phyloP scores from a whole-genome alignment of 2,888 invertebrate species.

The Perizoma flavofasciatum region DNA sequence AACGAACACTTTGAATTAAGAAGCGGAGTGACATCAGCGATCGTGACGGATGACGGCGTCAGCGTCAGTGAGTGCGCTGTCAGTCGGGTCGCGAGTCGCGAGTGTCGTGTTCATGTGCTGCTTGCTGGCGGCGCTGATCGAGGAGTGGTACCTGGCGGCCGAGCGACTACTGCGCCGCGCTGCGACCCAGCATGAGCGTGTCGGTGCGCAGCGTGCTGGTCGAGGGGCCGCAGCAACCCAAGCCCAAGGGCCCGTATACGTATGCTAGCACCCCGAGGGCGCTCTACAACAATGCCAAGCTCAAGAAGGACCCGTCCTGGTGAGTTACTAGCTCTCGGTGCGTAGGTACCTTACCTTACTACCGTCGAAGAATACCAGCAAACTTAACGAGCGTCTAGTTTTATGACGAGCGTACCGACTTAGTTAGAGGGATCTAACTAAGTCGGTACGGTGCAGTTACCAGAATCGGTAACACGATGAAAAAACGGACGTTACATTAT shows the following conservation, averaged over 20 bases:
- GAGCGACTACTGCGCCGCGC: constrained; percentile 33
- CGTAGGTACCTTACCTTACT: no score
- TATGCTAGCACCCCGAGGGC: constrained; percentile 86
- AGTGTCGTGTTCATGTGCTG: constrained; percentile 59
- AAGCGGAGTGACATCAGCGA: constrained; percentile 31
- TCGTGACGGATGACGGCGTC: constrained; percentile 7
- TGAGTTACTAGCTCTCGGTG: constrained; percentile 46
- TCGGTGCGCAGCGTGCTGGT: constrained; percentile 71
- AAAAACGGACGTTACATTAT: no score
- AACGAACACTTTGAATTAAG: constrained; percentile 20
- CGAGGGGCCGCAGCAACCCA: constrained; percentile 64
- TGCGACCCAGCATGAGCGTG: constrained; percentile 58
- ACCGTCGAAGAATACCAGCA: no score
- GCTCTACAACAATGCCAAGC: constrained; percentile 83
- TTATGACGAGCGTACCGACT: no score
- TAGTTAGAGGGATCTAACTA: no score
- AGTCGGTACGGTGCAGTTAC: no score
- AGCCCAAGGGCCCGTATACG: constrained; percentile 77
- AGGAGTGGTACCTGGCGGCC: constrained; percentile 55
- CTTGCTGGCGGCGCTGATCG: constrained; percentile 55
- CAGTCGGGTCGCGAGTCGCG: constrained; percentile 2
- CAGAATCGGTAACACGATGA: no score
- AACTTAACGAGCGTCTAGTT: no score
- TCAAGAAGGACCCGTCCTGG: constrained; percentile 74
- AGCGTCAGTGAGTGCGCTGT: background rate